Evolutionary conservation across 1,140 invertebrate genomes (phyloP).

Genomic region (Caerostris extrusa): DNA sequence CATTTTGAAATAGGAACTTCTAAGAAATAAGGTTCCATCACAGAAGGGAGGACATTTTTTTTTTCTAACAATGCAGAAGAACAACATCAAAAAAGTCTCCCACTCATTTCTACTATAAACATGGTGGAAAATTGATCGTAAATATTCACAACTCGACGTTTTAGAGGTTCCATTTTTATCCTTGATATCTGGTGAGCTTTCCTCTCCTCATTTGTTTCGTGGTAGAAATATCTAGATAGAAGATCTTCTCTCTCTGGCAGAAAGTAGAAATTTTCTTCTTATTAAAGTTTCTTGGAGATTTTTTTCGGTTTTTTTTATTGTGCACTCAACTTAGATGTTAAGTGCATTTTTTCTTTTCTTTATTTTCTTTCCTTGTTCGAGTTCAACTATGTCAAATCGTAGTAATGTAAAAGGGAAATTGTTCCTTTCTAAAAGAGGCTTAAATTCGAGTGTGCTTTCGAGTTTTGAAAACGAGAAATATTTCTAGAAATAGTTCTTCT

Average conservation of each 20-base stretch:
- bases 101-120: conserved; percentile 49
- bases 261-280: conserved; percentile 37
- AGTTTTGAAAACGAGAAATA: not conserved
- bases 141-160: conserved; percentile 55
- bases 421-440: conserved; percentile 40
- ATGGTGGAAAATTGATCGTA: conserved; percentile 68
- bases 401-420: conserved; percentile 35
- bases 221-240: conserved; percentile 2
- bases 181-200: not conserved
- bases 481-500: not conserved
- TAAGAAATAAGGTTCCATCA: conserved; percentile 1
- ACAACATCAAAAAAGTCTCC: conserved; percentile 26
- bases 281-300: conserved; percentile 34
- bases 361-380: not conserved
- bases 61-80: conserved; percentile 21
- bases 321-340: not conserved
- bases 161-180: not conserved
- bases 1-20: conserved; percentile 54
- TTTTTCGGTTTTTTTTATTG: not conserved
- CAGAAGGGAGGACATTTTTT: not conserved
- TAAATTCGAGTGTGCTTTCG: conserved; percentile 9
- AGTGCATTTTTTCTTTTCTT: conserved; percentile 17
- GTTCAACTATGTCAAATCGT: conserved; percentile 37
- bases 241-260: not conserved
- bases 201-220: not conserved